phyloP scores from a whole-genome alignment of 1,140 invertebrate species.

The Manduca sexta region DNA sequence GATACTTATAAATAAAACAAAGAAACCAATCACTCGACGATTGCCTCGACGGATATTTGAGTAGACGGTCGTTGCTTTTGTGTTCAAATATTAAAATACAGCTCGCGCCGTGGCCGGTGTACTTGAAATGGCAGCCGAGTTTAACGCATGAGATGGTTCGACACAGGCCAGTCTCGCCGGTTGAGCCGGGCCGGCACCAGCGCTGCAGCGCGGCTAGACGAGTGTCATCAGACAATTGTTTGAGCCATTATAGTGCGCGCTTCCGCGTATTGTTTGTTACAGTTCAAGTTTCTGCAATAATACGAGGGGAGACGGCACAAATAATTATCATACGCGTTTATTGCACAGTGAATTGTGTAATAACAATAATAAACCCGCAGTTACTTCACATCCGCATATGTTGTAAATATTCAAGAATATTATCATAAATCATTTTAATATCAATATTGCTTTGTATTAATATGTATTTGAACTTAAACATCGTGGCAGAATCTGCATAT shows the following conservation, averaged over 20 bases:
- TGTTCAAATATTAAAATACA: not conserved
- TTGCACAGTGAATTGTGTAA: not conserved
- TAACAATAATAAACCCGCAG: not conserved
- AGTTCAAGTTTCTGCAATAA: slow-evolving; percentile 15
- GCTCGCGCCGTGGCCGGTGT: not conserved
- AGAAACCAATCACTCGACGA: not conserved
- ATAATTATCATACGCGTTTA: not conserved
- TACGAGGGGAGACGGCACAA: slow-evolving; percentile 1
- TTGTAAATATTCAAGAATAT: no score
- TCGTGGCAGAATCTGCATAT: no score
- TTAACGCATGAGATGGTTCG: slow-evolving; percentile 7
- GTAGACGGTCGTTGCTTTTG: not conserved
- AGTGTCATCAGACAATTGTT: slow-evolving; percentile 32
- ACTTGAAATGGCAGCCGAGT: slow-evolving; percentile 2
- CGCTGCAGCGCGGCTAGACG: slow-evolving; percentile 19
- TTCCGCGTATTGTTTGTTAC: slow-evolving; percentile 33
- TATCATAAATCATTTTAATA: no score
- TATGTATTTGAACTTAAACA: no score
- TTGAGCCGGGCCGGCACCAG: slow-evolving; percentile 14
- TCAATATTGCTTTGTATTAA: no score
- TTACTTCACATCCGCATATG: no score
- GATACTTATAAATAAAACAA: slow-evolving; percentile 13
- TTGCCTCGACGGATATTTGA: slow-evolving; percentile 2
- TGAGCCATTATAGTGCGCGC: slow-evolving; percentile 16
- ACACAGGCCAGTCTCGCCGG: slow-evolving; percentile 9